These are phyloP conservation scores for Bicyclus anynana DNA, from an alignment of 1,140 invertebrate species.

Conservation along the genomic window DNA sequence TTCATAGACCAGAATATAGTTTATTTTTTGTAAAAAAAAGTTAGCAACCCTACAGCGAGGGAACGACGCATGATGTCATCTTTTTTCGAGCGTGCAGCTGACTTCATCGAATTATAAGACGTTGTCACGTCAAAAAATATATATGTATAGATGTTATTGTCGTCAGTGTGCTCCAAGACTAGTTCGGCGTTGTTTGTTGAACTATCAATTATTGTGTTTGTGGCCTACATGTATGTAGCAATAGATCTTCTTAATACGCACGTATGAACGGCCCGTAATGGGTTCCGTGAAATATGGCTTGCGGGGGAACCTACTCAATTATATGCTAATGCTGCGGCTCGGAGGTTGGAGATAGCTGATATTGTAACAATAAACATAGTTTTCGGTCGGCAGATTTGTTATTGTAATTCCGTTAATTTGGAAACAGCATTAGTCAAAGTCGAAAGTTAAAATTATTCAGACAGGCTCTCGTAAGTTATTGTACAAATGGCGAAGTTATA, in stretches of 20 bases:
- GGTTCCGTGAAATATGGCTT: neutral
- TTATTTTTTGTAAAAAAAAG: no score
- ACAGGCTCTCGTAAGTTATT: no score
- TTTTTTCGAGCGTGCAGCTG: no score
- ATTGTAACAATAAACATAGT: neutral
- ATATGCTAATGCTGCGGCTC: neutral
- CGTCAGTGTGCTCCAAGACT: neutral
- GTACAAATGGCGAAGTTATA: no score
- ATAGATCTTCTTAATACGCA: conserved; percentile 2
- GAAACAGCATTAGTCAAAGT: no score
- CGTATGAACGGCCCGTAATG: neutral
- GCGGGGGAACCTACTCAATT: neutral
- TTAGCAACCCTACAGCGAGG: no score
- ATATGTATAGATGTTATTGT: neutral
- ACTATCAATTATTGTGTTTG: conserved; percentile 1
- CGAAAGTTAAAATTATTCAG: no score
- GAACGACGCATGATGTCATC: no score
- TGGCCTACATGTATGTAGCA: neutral
- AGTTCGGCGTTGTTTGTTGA: neutral
- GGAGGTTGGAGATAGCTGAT: neutral
- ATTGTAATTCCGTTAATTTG: neutral
- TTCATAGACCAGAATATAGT: no score
- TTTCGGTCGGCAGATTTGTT: neutral
- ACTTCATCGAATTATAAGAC: no score
- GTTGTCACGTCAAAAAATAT: no score